Percentiles rank a stretch among this genome's conserved stretches.
Evolutionary conservation across 2,113 vertebrate genomes (phyloP).

Genomic region (Syngnathoides biaculeatus): DNA sequence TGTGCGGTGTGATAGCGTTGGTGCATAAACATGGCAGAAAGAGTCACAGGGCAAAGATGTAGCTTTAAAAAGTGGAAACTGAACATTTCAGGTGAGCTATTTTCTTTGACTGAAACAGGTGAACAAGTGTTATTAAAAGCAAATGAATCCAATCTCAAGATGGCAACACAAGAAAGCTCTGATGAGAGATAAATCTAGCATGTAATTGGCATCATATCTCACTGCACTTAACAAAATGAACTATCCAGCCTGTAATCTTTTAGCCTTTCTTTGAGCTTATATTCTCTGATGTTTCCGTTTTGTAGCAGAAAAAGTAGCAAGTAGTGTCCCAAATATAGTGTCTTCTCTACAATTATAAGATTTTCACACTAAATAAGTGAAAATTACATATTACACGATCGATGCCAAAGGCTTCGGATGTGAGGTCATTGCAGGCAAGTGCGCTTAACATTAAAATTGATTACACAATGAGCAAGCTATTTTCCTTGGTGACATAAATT

Average conservation of each 20-base stretch:
- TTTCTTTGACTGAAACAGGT: conserved; percentile 28
- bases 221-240: not conserved
- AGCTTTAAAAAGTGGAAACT: conserved; percentile 35
- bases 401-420: not conserved
- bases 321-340: not conserved
- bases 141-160: conserved; percentile 26
- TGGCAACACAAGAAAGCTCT: conserved; percentile 9
- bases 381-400: not conserved
- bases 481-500: too few species aligned
- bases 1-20: conserved; percentile 50
- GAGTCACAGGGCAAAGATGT: conserved; percentile 47
- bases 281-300: not conserved
- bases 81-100: conserved; percentile 31
- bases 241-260: not conserved
- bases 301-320: not conserved
- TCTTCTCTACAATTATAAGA: not conserved
- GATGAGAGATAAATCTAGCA: conserved; percentile 8
- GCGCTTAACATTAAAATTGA: not conserved
- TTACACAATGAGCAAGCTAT: too few species aligned
- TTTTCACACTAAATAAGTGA: not conserved
- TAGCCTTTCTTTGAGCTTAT: not conserved
- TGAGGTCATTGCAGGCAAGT: not conserved
- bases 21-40: conserved; percentile 37
- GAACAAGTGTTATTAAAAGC: conserved; percentile 41
- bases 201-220: conserved; percentile 7